Conservation (phyloP, 2,888 invertebrate species). For the Buathra laborator region DNA sequence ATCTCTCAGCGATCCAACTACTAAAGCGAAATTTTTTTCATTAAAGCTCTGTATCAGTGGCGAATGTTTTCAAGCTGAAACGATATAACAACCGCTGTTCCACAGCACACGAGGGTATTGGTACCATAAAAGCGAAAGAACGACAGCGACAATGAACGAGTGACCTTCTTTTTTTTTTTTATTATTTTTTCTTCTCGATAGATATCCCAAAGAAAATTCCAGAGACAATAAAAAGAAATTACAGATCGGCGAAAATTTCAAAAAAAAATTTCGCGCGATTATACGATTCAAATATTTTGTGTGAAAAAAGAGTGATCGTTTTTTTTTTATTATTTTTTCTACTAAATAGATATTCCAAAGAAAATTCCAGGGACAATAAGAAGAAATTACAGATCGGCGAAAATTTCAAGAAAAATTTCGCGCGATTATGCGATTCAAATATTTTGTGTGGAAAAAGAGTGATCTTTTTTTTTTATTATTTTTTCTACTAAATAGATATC, state of each 20-base stretch:
- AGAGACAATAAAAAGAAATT: no score
- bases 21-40: constrained; percentile 58
- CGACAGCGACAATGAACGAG: constrained; percentile 41
- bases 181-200: constrained; percentile 15
- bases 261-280: no score
- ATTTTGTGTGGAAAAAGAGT: not conserved
- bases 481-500: not conserved
- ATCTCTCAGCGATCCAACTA: constrained; percentile 37
- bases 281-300: no score
- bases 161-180: constrained; percentile 31
- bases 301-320: not conserved
- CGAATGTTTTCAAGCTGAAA: constrained; percentile 45
- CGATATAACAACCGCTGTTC: constrained; percentile 9
- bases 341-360: no score
- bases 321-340: constrained; percentile 36
- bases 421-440: no score
- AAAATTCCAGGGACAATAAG: no score
- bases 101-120: constrained; percentile 5
- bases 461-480: constrained; percentile 38
- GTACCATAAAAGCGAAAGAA: constrained; percentile 31
- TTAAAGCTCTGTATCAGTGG: constrained; percentile 57
- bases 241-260: no score
- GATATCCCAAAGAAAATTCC: no score
- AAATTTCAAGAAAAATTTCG: no score
- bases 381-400: no score